Percentiles rank a stretch among this genome's conserved stretches.
phyloP scores from a whole-genome alignment of 1,140 invertebrate species.

The honey bee (Apis mellifera) region DNA sequence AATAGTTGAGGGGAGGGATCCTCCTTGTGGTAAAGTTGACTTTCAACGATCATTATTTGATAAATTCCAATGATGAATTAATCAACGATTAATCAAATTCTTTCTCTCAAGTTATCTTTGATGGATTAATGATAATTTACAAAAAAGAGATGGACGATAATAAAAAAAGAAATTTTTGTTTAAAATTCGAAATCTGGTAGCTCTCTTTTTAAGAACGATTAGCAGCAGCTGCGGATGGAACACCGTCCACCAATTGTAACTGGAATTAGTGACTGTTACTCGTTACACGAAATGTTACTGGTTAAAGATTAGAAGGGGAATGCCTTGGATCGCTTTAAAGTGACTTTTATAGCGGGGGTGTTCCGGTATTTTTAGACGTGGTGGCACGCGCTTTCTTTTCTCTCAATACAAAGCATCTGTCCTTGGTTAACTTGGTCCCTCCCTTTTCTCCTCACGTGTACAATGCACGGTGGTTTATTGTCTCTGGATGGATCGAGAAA shows the following conservation, averaged over 20 bases:
- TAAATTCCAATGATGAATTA: no score
- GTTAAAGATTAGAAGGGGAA: conserved; percentile 22
- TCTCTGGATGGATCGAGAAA: conserved; percentile 56
- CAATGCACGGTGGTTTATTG: conserved; percentile 56
- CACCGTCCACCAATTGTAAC: conserved; percentile 62
- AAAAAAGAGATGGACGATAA: no score
- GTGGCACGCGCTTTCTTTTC: conserved; percentile 73
- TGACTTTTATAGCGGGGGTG: conserved; percentile 74
- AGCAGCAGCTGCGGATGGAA: neutral
- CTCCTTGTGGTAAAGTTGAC: no score
- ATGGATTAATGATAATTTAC: no score
- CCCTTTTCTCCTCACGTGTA: conserved; percentile 1
- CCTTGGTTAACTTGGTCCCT: conserved; percentile 64
- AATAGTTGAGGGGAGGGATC: neutral
- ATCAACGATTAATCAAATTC: no score
- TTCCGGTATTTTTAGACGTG: conserved; percentile 77
- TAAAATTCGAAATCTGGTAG: neutral
- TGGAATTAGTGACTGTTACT: conserved; percentile 62
- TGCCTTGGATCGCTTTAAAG: conserved; percentile 10
- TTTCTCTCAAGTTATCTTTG: no score
- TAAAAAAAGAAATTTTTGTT: no score
- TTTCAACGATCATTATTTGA: no score
- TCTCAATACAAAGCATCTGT: conserved; percentile 68
- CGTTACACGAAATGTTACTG: conserved; percentile 48
- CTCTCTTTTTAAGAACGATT: neutral